A percentile compares a stretch with the other conserved stretches of the same genome.
phyloP scores from a whole-genome alignment of 2,888 invertebrate genomes.

The Drosophila prostipennis region DNA sequence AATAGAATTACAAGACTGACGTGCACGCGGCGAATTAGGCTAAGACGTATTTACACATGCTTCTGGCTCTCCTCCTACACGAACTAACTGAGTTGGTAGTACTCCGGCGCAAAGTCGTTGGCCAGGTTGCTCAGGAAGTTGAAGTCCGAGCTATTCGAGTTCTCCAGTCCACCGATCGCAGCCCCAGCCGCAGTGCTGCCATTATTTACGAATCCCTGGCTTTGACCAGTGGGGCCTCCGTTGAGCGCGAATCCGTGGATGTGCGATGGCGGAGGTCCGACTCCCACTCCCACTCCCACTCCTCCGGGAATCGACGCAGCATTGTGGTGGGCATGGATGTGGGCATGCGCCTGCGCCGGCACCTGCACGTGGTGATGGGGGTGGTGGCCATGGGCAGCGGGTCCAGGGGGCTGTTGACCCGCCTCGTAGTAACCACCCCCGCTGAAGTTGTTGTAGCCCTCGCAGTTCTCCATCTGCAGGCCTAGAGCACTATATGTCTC shows the following conservation, averaged over 20 bases:
- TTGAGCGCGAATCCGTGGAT: slow-evolving; percentile 71
- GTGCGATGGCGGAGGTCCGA: slow-evolving; percentile 65
- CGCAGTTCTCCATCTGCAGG: slow-evolving; percentile 82
- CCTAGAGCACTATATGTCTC: slow-evolving; percentile 78
- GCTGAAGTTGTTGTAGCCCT: slow-evolving; percentile 74
- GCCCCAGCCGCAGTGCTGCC: slow-evolving; percentile 78
- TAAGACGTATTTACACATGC: slow-evolving; percentile 58
- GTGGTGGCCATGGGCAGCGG: slow-evolving; percentile 86
- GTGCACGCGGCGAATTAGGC: slow-evolving; percentile 40
- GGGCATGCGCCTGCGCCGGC: slow-evolving; percentile 84
- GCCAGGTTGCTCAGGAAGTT: slow-evolving; percentile 96
- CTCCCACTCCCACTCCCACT: slow-evolving; percentile 55
- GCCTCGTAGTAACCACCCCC: slow-evolving; percentile 71
- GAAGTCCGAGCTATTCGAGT: slow-evolving; percentile 96
- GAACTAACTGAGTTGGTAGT: slow-evolving; percentile 87
- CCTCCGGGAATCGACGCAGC: slow-evolving; percentile 46
- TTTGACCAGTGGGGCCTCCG: slow-evolving; percentile 48
- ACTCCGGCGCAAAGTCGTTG: slow-evolving; percentile 96
- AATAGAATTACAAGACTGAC: slow-evolving; percentile 38
- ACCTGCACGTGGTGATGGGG: slow-evolving; percentile 85
- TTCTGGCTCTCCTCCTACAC: slow-evolving; percentile 53
- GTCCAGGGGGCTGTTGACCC: slow-evolving; percentile 82
- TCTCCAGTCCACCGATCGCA: slow-evolving; percentile 89
- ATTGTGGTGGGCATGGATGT: slow-evolving; percentile 67
- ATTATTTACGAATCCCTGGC: slow-evolving; percentile 62